Evolutionary conservation across 1,140 invertebrate species (phyloP), one percentile per base, ranked within the genome.

Genomic region (Drosophila leontia): DNA sequence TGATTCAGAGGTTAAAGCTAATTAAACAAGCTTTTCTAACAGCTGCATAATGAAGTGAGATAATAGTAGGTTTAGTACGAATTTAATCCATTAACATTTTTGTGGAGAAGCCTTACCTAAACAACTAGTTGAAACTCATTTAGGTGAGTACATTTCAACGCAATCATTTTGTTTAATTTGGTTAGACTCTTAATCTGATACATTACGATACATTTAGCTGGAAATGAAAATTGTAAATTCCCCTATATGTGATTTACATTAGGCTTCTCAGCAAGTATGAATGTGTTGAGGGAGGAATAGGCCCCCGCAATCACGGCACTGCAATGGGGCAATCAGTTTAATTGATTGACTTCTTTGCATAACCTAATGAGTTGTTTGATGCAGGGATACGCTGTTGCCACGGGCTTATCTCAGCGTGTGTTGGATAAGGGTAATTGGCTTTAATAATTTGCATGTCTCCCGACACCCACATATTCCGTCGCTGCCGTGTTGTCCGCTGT

Each of bases 391-490:
- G 2, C 32, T 34, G 17, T 61, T 61, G 45, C 32, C 62, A 32
- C 7, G 26, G 12, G 7, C 12, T 44, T 34, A 44, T 42, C 53
- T 6, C 37, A 32, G 53, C 29, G 19, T 44, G 17, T n/a, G 17
- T n/a, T 35, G 56, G 55, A 60, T 41, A 11, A 13, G 62, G 26
- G 17, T 60, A 64, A 64, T 64, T 59, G 32, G 44, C 19, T 13
- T 41, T 32, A 59, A 60, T 44, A 41, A n/a, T 19, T 19, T n/a
- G 12, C 7, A 59, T n/a, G 44, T 23, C 17, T 35, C 15, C 17
- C 7, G 13, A 11, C 4, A 17, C 7, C 3, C 55, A 19, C 35
- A 23, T 13, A 56, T 56, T 39, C 35, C 35, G 19, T 26, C 26
- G 13, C 19, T 55, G 13, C 15, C 9, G 13, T 29, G 5, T 37